Evolutionary conservation across 2,113 vertebrate genomes (phyloP), one percentile per base, ranked within the genome.

Genomic region (Pygoscelis adeliae): DNA sequence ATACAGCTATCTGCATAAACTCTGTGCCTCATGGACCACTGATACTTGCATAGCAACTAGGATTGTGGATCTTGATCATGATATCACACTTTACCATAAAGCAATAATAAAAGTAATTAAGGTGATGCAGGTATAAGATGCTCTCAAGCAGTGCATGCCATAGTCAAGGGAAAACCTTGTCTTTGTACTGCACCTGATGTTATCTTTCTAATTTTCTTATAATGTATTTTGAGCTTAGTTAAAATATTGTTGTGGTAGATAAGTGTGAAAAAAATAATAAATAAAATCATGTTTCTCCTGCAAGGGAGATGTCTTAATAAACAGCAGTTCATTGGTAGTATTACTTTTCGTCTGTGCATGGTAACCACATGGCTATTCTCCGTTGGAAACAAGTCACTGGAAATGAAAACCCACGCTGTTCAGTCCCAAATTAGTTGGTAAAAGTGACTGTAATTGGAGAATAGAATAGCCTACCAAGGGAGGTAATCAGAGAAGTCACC

Each of bases 381-480:
- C 8, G 15, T 66, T 87, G 46, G 47, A 96, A 94, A 90, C 56
- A 90, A 74, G 85, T 89, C 72, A 78, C 74, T 96, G 84, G 77
- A 67, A 90, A 58, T 27, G 40, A 91, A 92, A 95, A 74, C 9
- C 83, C 81, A 90, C 30, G 91, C 42, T 95, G 67, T 80, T 96
- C 46, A 58, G 36, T 58, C 38, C 76, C 62, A 97, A 78, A 94
- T 89, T 77, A 96, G 94, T 93, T 74, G 91, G 56, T 52, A 91
- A 94, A 83, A 73, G 20, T 87, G 25, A 77, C 11, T 15, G 29
- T 55, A 82, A 81, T 32, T 86, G 74, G 42, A 89, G 44, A 87
- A 79, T 6, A 83, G 10, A 93, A 62, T 25, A 69, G 21, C 6
- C 5, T 73, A 30, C 9, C 44, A 85, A 82, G 44, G 19, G 49